Base-by-base conservation (phyloP, 2,113 vertebrate species). In the Nesospiza acunhae region DNA sequence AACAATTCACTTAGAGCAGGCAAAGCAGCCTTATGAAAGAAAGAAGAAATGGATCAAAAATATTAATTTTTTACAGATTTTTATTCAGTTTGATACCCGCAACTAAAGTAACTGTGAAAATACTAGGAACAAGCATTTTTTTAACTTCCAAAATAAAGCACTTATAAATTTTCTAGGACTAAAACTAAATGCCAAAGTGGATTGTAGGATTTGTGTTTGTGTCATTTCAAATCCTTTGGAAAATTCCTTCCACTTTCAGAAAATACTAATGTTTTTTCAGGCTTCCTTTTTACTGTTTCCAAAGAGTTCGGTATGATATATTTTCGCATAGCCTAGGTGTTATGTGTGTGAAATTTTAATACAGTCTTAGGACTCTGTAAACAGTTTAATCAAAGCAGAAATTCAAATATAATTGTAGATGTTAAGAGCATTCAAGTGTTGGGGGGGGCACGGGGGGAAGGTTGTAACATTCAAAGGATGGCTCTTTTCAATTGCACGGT, bases 381-480 rank as follows among this genome's bases (percentile, higher is more conserved):
- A 35, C 9, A 69, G 5, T 6, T 73, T 82, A 59, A 59, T 85
- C 26, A 88, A 86, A 79, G 20, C 18, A 80, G 31, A 10, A 69
- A 85, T 75, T 52, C 9, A 84, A 75, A 53, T 50, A 62, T 3
- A 67, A 35, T 26, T 84, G 17, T 35, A 55, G 17, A 37, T 77
- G 19, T 87, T 93, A 69, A 22, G 13, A 77, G 4, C 33, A 15
- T n/a, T 13, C 11, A 73, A 13, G 14, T 10, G 12, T 37, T 67
- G 11, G 6, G 7, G 1, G 2, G 7, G 17, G 1, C 1, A 3
- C 2, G 1, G 35, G 14, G 18, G 13, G 18, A 31, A 7, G 4
- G 18, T 26, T 78, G 15, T 6, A 49, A 16, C 3, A 7, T 82
- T 47, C 39, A 41, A 75, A 55, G 6, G 13, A 53, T 6, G 2